Conservation (phyloP, 2,113 vertebrate species). For the Thamnaconus septentrionalis region DNA sequence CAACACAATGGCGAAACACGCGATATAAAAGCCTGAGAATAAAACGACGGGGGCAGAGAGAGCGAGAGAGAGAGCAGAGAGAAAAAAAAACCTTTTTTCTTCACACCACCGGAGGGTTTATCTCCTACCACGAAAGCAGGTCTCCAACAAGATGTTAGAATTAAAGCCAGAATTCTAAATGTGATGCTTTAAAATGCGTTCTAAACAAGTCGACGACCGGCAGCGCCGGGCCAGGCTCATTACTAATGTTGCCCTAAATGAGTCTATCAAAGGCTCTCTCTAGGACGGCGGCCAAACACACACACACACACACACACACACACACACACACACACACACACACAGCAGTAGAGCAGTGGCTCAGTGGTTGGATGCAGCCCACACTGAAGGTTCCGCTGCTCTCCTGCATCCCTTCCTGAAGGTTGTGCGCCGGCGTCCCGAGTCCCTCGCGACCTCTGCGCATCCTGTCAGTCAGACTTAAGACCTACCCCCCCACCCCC, state of each 20-base stretch:
- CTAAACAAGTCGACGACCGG: conserved; percentile 45
- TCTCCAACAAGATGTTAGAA: conserved; percentile 54
- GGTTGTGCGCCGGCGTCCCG: conserved; percentile 21
- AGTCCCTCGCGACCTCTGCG: conserved; percentile 50
- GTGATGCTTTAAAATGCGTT: conserved; percentile 56
- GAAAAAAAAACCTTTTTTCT: conserved; percentile 8
- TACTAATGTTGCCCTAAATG: conserved; percentile 64
- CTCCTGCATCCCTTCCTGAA: conserved; percentile 28
- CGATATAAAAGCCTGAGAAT: too few species aligned
- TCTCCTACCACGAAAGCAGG: conserved; percentile 32
- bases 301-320: too few species aligned
- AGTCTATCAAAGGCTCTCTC: conserved; percentile 63
- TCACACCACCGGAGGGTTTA: conserved; percentile 33
- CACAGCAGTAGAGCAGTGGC: conserved; percentile 17
- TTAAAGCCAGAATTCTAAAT: conserved; percentile 51
- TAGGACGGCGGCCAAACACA: conserved; percentile 46
- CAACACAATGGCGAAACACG: too few species aligned
- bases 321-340: too few species aligned
- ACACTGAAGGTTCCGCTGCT: conserved; percentile 43
- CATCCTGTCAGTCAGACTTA: conserved; percentile 53
- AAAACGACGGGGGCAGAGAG: too few species aligned
- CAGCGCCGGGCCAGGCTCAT: conserved; percentile 58
- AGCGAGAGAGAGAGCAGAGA: conserved; percentile 5
- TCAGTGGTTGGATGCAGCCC: conserved; percentile 32
- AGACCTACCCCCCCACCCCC: conserved; percentile 45